Base-by-base conservation (phyloP, 2,797 vertebrate species). In the Cryptoblepharus egeriae region DNA sequence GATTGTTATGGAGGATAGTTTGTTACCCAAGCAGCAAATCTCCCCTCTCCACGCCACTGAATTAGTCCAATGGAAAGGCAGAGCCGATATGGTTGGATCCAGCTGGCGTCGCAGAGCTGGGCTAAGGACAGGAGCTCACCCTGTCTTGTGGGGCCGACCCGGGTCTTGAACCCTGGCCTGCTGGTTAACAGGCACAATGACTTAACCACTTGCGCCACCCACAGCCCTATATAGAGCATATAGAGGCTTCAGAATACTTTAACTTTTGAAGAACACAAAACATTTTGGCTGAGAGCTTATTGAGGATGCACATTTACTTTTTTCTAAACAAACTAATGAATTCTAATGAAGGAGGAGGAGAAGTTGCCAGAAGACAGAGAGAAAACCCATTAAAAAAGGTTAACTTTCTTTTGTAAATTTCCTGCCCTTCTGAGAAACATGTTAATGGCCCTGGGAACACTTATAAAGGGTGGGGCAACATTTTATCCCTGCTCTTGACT, bases 361-460 rank as follows among this genome's bases (percentile, higher is more conserved):
- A 1, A 2, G 4, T 8, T 20, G 79, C 81, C 78, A 79, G 75
- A 80, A 86, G 13, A 30, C 39, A 65, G 58, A 81, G 79, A 85
- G 68, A 60, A 85, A 87, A 77, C 28, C 75, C 32, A 70, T 57
- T 75, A 30, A 60, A 75, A 84, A 73, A 3, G 57, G 64, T 26
- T 6, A 32, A 78, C 37, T 63, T 45, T 65, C 49, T 42, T 60
- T 26, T 20, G 11, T 77, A 89, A 82, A 75, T 76, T 83, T 42
- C 85, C 67, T 78, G 58, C 28, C 92, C 58, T 79, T 82, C 61
- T 39, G 5, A 78, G 79, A 79, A 85, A 76, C 83, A 87, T 82
- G 73, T 75, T 84, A 92, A 90, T 75, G 73, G 81, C 81, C 81
- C 68, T 90, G 71, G 69, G 86, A 93, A 68, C 32, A 84, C 32